Conservation (phyloP, 2,888 invertebrate genomes). For the Ormia ochracea region DNA sequence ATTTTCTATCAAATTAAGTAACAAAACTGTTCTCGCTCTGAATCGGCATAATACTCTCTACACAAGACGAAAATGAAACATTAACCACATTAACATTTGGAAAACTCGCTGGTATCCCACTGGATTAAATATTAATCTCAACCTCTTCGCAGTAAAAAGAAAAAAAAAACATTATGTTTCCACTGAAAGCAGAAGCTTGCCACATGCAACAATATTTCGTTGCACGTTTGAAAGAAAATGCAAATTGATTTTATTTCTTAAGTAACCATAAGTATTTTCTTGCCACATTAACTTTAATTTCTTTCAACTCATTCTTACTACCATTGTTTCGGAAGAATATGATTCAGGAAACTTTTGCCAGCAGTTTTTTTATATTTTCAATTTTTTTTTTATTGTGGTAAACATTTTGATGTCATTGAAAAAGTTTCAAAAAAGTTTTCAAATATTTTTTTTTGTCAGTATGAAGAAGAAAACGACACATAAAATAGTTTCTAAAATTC, state of each 20-base stretch:
- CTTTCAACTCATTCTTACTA: constrained; percentile 3
- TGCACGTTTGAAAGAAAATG: not conserved
- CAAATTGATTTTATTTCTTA: constrained; percentile 37
- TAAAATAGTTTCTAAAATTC: constrained; percentile 25
- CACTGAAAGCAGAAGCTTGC: not conserved
- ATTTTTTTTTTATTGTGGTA: not conserved
- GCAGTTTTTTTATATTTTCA: constrained; percentile 1
- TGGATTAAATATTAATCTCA: not conserved
- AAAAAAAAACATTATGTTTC: not conserved
- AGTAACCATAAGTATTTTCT: constrained; percentile 24
- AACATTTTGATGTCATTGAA: not conserved
- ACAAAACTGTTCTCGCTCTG: no score
- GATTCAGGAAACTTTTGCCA: constrained; percentile 19
- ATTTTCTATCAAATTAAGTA: no score
- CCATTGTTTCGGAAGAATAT: constrained; percentile 24
- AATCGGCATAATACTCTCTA: no score
- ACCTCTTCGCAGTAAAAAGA: no score
- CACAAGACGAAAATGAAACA: not conserved
- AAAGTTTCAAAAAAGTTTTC: not conserved
- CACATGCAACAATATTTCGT: not conserved
- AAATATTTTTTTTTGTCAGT: not conserved
- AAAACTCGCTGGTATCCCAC: not conserved
- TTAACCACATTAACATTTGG: not conserved
- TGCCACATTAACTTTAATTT: constrained; percentile 19
- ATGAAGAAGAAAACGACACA: not conserved